phyloP scores from a whole-genome alignment of 2,113 vertebrate genomes.

The Parus major region DNA sequence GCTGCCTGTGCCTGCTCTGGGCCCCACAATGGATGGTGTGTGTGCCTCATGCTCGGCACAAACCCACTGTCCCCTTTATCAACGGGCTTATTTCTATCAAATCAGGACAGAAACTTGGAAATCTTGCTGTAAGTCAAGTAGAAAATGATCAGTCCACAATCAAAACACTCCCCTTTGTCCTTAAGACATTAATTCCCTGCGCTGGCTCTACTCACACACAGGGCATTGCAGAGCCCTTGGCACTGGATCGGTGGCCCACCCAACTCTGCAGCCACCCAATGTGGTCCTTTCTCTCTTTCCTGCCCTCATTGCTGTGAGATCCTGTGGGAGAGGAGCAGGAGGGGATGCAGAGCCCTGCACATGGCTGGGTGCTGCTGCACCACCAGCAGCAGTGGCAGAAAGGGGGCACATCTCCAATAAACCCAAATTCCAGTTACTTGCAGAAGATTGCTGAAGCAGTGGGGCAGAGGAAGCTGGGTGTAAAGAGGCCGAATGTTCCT shows the following conservation, averaged over 20 bases:
- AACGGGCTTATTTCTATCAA: neutral
- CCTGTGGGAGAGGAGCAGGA: neutral
- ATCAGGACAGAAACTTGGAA: neutral
- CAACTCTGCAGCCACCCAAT: fast-evolving
- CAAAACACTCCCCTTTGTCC: neutral
- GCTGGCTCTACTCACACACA: fast-evolving
- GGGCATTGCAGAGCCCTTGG: neutral
- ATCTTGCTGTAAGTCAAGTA: neutral
- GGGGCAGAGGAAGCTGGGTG: neutral
- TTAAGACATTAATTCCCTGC: neutral
- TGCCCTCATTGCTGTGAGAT: neutral
- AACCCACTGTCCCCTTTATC: too few species aligned
- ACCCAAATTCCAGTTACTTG: neutral
- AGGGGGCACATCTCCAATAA: neutral
- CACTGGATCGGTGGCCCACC: fast-evolving
- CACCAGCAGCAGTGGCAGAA: neutral
- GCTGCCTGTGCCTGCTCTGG: neutral
- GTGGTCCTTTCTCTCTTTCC: neutral
- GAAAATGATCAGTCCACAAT: neutral
- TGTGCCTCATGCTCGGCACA: neutral
- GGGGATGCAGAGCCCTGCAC: neutral
- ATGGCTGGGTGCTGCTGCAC: neutral
- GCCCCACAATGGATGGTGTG: fast-evolving
- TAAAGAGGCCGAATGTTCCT: neutral
- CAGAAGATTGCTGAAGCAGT: neutral